Conservation (phyloP, 2,797 vertebrate genomes). For the Neostethus bicornis region DNA sequence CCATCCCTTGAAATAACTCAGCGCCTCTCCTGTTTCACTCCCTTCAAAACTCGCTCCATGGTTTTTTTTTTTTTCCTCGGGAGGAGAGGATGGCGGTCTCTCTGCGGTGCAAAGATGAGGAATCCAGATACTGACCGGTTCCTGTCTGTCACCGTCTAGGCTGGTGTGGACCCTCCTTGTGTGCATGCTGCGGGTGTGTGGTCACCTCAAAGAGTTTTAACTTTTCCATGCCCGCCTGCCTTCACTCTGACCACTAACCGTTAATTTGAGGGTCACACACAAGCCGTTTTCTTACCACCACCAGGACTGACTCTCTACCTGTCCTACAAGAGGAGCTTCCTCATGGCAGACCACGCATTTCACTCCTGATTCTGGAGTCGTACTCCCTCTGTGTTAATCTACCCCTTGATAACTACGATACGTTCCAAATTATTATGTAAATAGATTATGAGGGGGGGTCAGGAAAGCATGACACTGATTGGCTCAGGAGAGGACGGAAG, state of each 20-base stretch:
- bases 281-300: constrained; percentile 36
- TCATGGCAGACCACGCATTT: too few species aligned
- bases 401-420: too few species aligned
- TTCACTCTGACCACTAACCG: constrained; percentile 45
- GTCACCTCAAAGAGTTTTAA: constrained; percentile 68
- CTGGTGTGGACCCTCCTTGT: constrained; percentile 15
- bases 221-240: constrained; percentile 58
- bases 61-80: background rate
- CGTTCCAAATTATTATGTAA: too few species aligned
- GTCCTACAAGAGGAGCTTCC: too few species aligned
- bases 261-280: constrained; percentile 59
- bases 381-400: too few species aligned
- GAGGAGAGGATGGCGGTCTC: constrained; percentile 21
- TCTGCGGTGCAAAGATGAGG: constrained; percentile 53
- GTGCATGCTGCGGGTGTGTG: constrained; percentile 34
- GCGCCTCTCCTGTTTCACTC: constrained; percentile 23
- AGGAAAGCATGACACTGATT: too few species aligned
- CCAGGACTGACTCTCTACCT: too few species aligned
- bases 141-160: constrained; percentile 44
- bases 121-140: constrained; percentile 61
- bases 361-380: too few species aligned
- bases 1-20: constrained; percentile 41
- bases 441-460: too few species aligned
- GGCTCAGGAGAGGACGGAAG: too few species aligned
- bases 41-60: constrained; percentile 10